These are phyloP conservation scores for Microplitis manilae DNA, from an alignment of 2,888 invertebrate genomes.

Conservation along the genomic window DNA sequence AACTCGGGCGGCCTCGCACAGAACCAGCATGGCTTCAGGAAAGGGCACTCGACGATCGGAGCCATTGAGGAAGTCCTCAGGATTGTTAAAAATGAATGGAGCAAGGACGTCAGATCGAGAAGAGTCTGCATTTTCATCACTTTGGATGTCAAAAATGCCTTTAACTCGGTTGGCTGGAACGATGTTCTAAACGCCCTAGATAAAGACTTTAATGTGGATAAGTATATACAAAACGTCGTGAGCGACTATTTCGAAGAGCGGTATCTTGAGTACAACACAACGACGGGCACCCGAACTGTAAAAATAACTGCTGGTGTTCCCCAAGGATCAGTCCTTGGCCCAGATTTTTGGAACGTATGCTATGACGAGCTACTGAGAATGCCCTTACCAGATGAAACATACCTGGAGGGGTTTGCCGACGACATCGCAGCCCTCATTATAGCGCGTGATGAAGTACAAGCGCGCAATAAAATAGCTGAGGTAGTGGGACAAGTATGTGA, in stretches of 20 bases:
- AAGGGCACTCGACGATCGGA: too few relatives aligned
- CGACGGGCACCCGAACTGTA: constrained; percentile 36
- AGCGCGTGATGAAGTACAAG: constrained; percentile 36
- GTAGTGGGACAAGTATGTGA: constrained; percentile 19
- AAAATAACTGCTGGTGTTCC: constrained; percentile 45
- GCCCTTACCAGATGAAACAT: constrained; percentile 40
- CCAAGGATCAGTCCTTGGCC: constrained; percentile 50
- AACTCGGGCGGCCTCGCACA: too few relatives aligned
- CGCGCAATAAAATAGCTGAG: too few relatives aligned
- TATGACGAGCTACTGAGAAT: constrained; percentile 47
- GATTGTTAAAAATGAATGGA: too few relatives aligned
- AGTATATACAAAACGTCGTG: constrained; percentile 41
- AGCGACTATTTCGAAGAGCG: constrained; percentile 46
- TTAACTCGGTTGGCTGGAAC: too few relatives aligned
- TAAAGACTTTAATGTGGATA: constrained; percentile 28
- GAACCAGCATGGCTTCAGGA: too few relatives aligned
- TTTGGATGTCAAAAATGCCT: too few relatives aligned
- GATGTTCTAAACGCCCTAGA: too few relatives aligned
- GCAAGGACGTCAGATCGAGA: too few relatives aligned
- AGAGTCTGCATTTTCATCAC: too few relatives aligned
- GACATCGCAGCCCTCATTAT: constrained; percentile 45
- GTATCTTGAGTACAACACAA: constrained; percentile 43
- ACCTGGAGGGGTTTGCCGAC: constrained; percentile 48
- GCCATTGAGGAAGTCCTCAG: too few relatives aligned
- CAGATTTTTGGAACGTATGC: constrained; percentile 50